Evolutionary conservation across 2,888 invertebrate genomes (phyloP).

Genomic region (Hemaris fuciformis): DNA sequence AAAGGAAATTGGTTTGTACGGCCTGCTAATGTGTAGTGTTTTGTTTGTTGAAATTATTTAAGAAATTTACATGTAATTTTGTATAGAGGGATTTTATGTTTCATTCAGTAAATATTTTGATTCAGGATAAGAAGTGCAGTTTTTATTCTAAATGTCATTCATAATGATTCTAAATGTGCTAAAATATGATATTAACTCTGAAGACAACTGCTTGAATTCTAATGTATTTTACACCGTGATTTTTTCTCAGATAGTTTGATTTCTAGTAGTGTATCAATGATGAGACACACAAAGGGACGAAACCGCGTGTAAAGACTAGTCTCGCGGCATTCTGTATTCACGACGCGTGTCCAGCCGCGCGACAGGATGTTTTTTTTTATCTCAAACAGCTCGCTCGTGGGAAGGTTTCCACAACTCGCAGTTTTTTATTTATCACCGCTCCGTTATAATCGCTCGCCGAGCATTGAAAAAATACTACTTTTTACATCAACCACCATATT

Average conservation of each 20-base stretch:
- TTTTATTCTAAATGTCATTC: no score
- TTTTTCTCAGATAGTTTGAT: not conserved
- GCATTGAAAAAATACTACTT: not conserved
- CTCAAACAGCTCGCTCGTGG: constrained; percentile 25
- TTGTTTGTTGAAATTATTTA: not conserved
- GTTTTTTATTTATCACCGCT: constrained; percentile 26
- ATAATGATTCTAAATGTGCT: no score
- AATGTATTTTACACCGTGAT: not conserved
- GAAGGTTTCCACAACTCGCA: constrained; percentile 24
- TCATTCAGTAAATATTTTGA: no score
- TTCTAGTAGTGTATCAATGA: not conserved
- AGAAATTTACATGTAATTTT: not conserved
- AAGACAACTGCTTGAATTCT: no score
- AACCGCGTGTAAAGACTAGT: not conserved
- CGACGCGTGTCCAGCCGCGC: constrained; percentile 22
- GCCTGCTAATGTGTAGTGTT: not conserved
- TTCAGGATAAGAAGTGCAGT: no score
- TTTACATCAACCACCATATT: not conserved
- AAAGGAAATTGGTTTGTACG: not conserved
- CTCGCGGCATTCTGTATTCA: not conserved
- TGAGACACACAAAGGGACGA: not conserved
- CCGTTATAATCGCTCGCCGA: constrained; percentile 28
- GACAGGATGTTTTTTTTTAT: constrained; percentile 33
- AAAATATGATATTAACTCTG: no score
- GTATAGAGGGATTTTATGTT: no score